phyloP scores from a whole-genome alignment of 2,888 invertebrate species.

The Caenorhabditis zanzibari region DNA sequence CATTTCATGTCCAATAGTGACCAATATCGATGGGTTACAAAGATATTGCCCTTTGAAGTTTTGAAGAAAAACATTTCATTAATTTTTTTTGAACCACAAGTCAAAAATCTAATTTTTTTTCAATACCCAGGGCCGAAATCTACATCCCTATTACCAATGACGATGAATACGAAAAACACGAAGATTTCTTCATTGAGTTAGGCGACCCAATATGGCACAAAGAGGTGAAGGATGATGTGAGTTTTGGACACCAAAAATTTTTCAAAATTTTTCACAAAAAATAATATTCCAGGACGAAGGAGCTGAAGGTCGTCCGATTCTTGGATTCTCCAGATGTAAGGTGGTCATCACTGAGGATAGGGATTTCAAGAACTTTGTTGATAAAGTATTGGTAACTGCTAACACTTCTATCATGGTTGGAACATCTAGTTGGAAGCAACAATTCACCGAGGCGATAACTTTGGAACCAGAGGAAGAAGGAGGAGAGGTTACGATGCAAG shows the following conservation, averaged over 20 bases:
- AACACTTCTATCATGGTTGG: slow-evolving; percentile 93
- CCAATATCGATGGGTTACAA: too few species aligned
- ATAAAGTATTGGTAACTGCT: slow-evolving; percentile 96
- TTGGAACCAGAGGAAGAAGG: slow-evolving; percentile 85
- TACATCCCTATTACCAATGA: slow-evolving; percentile 93
- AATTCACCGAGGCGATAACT: slow-evolving; percentile 96
- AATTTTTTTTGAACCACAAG: too few species aligned
- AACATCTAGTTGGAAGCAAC: slow-evolving; percentile 98
- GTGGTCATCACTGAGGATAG: slow-evolving; percentile 97
- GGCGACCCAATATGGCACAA: slow-evolving; percentile 89
- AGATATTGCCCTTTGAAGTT: too few species aligned
- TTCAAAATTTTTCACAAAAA: too few species aligned
- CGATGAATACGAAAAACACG: slow-evolving; percentile 98
- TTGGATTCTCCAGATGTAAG: slow-evolving; percentile 91
- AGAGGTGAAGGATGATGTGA: slow-evolving; percentile 53
- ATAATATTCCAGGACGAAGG: slow-evolving; percentile 70
- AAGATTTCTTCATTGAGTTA: slow-evolving; percentile 93
- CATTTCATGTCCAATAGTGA: too few species aligned
- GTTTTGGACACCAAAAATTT: too few species aligned
- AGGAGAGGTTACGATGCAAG: slow-evolving; percentile 85
- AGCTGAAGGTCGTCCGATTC: slow-evolving; percentile 91
- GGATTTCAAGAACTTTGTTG: slow-evolving; percentile 93
- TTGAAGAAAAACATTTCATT: too few species aligned
- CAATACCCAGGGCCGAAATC: slow-evolving; percentile 90
- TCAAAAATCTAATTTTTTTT: too few species aligned